A percentile compares a stretch with the other conserved stretches of the same genome.
Evolutionary conservation across 2,113 vertebrate species (phyloP).

Genomic region (Strix uralensis): DNA sequence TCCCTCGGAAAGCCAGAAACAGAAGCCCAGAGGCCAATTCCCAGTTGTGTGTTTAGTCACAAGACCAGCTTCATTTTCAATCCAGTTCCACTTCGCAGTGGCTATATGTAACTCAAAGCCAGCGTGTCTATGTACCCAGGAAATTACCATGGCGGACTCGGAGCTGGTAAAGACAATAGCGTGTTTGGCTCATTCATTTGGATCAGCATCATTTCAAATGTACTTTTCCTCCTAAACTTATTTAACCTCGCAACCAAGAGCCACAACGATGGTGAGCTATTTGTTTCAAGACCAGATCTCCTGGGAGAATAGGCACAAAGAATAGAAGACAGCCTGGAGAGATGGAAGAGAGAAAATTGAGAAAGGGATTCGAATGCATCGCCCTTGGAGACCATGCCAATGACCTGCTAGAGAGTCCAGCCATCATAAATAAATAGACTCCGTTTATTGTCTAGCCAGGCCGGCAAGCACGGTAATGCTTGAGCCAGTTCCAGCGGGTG

Average conservation of each 20-base stretch:
- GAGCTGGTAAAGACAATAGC: constrained; percentile 3
- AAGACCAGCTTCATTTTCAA: neutral
- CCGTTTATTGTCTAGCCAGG: constrained; percentile 43
- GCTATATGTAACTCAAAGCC: neutral
- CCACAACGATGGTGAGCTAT: neutral
- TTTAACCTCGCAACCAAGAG: constrained; percentile 13
- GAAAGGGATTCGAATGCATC: neutral
- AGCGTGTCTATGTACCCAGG: neutral
- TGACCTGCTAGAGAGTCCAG: constrained; percentile 42
- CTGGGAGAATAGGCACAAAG: constrained; percentile 50
- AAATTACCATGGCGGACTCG: neutral
- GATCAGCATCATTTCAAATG: neutral
- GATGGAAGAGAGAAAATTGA: constrained; percentile 17
- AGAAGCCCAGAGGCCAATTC: constrained; percentile 14
- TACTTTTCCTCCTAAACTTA: constrained; percentile 48
- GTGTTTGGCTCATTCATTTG: neutral
- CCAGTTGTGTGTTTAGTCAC: neutral
- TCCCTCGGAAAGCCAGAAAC: neutral
- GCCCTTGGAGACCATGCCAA: constrained; percentile 35
- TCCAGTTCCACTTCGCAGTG: neutral
- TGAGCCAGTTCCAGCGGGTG: constrained; percentile 51
- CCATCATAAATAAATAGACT: constrained; percentile 38
- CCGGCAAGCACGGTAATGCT: constrained; percentile 25
- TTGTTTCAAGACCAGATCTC: constrained; percentile 46
- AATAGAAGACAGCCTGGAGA: constrained; percentile 29